Conservation (phyloP, 2,888 invertebrate species). For the Coelopa pilipes region DNA sequence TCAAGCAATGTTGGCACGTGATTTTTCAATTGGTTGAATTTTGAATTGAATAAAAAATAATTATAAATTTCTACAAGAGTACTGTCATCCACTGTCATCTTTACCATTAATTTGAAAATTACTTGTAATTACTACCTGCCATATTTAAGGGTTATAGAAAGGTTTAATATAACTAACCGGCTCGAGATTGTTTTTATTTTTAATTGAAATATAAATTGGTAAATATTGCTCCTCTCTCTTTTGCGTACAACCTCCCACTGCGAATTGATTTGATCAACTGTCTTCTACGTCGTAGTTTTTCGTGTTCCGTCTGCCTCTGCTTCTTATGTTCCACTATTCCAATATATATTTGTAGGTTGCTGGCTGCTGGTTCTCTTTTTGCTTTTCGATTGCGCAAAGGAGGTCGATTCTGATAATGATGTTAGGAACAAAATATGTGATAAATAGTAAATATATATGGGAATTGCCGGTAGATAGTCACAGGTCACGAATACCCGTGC, state of each 20-base stretch:
- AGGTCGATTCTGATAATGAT: constrained; percentile 24
- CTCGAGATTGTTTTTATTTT: constrained; percentile 22
- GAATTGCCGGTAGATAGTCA: background rate
- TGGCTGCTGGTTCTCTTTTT: constrained; percentile 6
- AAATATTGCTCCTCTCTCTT: background rate
- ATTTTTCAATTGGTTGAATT: no score
- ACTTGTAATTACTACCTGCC: no score
- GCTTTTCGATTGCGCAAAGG: constrained; percentile 19
- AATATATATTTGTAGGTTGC: no score
- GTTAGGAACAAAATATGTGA: background rate
- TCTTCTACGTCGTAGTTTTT: no score
- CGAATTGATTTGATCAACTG: constrained; percentile 29
- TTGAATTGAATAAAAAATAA: no score
- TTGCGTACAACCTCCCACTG: constrained; percentile 10
- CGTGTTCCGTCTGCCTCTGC: background rate
- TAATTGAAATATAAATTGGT: background rate
- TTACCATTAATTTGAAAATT: no score
- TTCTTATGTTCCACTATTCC: background rate
- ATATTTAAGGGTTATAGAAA: background rate
- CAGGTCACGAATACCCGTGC: no score
- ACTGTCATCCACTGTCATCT: no score
- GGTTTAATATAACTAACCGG: background rate
- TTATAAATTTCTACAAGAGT: no score
- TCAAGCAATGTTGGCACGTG: no score
- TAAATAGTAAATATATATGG: background rate